Evolutionary conservation across 1,140 invertebrate genomes (phyloP), one percentile per base, ranked within the genome.

Genomic region (Batillaria attramentaria): DNA sequence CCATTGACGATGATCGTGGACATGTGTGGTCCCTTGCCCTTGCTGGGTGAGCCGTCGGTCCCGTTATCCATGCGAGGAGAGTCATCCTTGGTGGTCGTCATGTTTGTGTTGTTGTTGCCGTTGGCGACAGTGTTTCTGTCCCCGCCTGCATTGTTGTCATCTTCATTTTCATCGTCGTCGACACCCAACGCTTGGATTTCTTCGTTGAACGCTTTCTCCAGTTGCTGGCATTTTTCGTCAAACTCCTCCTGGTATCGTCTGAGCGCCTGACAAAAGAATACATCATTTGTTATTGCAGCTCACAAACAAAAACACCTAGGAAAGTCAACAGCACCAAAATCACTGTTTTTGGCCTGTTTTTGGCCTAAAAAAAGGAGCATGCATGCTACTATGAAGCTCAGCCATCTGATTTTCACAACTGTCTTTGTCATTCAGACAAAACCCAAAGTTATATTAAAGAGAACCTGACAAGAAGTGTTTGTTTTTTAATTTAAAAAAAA

Each of bases 1-100:
- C 54, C 79, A 13, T 77, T 81, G 33, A 78, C 68, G n/a, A 43
- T 74, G 31, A 81, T 75, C 35, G 76, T 75, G 31, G 80, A 65
- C 13, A 75, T 39, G 24, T 81, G 62, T 18, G 70, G 72, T 18
- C 76, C 76, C 39, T 65, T 60, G 31, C 8, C 33, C 33, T 5
- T 62, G 57, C 57, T 62, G 8, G 57, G 57, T 10, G 57, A 62
- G 13, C 31, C 28, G 6, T 80, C 74, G 1, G 37, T 0, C 24
- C 76, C 79, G 5, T 54, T 75, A 35, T 77, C 57, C 31, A 33
- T 18, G 3, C 54, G 13, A 37, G 16, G 54, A 68, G 16, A 28
- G 39, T 37, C 33, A 69, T 50, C 43, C 4, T 20, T 5, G 35
- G 13, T 54, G 35, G 13, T 46, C 24, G 37, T 62, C 72, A 37